These are phyloP conservation scores for Prosopocoilus inquinatus DNA, from an alignment of 2,888 invertebrate species.

Conservation along the genomic window DNA sequence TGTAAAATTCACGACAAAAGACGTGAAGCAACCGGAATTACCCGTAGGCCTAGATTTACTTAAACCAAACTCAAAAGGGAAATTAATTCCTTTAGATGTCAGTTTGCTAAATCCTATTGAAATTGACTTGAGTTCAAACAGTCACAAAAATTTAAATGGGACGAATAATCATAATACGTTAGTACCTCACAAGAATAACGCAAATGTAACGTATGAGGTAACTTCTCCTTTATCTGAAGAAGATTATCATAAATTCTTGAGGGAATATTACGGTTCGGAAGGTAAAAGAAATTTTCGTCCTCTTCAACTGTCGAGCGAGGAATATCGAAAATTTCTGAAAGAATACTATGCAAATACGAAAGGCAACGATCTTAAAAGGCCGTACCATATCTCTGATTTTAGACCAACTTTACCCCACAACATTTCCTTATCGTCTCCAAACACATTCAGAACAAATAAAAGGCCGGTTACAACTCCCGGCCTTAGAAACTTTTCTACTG, in stretches of 20 bases:
- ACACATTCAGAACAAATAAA: conserved; percentile 34
- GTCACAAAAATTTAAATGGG: conserved; percentile 1
- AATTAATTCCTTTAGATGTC: conserved; percentile 14
- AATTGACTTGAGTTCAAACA: conserved; percentile 17
- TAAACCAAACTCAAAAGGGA: conserved; percentile 12
- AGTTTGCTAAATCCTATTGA: conserved; percentile 23
- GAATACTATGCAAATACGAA: conserved; percentile 11
- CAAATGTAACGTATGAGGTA: not conserved
- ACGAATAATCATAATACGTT: not conserved
- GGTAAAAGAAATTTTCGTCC: conserved; percentile 7
- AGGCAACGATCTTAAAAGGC: not conserved
- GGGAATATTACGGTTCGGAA: conserved; percentile 10
- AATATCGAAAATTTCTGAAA: conserved; percentile 14
- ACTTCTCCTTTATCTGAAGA: conserved; percentile 1
- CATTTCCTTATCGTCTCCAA: conserved; percentile 8
- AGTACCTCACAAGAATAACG: not conserved
- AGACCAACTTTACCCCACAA: not conserved
- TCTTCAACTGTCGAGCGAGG: conserved; percentile 10
- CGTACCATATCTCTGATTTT: not conserved
- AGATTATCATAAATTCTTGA: conserved; percentile 16
- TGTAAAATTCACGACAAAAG: conserved; percentile 7
- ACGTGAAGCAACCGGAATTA: not conserved
- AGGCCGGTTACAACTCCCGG: conserved; percentile 52
- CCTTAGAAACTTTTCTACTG: conserved; percentile 50
- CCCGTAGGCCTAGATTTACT: conserved; percentile 14